Evolutionary conservation across 2,797 vertebrate species (phyloP).

Genomic region (Pachyuromys duprasi): DNA sequence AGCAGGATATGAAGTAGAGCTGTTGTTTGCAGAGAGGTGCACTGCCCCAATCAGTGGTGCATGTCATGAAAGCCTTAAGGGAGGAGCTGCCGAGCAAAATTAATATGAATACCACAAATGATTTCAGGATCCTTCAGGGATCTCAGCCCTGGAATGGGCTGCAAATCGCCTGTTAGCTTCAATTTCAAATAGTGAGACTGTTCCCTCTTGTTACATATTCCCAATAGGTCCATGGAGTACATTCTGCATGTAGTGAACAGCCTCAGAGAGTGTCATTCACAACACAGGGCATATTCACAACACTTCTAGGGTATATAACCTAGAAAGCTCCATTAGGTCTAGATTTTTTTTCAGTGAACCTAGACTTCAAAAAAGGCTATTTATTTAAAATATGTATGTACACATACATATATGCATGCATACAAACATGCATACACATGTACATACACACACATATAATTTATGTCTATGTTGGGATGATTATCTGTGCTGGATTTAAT

Average conservation of each 20-base stretch:
- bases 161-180: not conserved
- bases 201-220: not conserved
- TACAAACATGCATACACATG: not conserved
- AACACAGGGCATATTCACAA: not conserved
- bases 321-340: not conserved
- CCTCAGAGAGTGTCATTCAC: not conserved
- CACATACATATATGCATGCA: not conserved
- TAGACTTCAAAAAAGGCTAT: not conserved
- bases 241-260: not conserved
- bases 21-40: not conserved
- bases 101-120: slow-evolving; percentile 26
- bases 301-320: not conserved
- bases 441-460: not conserved
- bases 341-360: not conserved
- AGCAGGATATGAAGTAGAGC: not conserved
- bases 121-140: not conserved
- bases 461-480: not conserved
- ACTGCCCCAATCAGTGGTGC: not conserved
- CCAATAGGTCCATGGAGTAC: not conserved
- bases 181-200: not conserved
- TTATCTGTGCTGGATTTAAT: not conserved
- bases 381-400: not conserved
- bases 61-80: not conserved
- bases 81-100: slow-evolving; percentile 31
- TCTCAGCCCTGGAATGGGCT: not conserved